Percentiles rank a stretch among this genome's conserved stretches.
These are phyloP conservation scores for Seriola aureovittata DNA, from an alignment of 2,113 vertebrate genomes.

Conservation along the genomic window DNA sequence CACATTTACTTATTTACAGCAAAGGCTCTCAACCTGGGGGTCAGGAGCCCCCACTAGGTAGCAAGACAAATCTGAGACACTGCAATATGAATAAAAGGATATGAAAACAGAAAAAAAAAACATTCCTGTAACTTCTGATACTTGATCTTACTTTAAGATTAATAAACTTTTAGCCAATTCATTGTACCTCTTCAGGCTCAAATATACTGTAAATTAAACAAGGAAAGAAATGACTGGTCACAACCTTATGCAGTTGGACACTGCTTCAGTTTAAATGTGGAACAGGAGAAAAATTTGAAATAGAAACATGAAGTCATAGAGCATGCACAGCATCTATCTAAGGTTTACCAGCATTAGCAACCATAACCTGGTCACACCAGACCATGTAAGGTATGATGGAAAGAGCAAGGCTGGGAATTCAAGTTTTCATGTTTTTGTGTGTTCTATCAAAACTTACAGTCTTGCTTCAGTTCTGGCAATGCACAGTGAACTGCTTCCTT, in stretches of 20 bases:
- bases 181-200: not conserved
- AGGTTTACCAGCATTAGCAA: not conserved
- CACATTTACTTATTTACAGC: conserved; percentile 15
- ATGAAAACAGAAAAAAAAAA: not conserved
- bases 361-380: no score
- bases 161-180: not conserved
- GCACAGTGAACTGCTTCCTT: not conserved
- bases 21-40: not conserved
- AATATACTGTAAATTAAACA: not conserved
- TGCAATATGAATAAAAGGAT: not conserved
- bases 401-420: no score
- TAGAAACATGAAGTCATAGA: no score
- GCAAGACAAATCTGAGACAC: not conserved
- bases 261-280: not conserved
- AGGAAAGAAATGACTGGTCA: not conserved
- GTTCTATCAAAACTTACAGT: not conserved
- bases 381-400: no score
- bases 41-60: not conserved
- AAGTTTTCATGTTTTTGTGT: not conserved
- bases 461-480: not conserved
- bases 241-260: not conserved
- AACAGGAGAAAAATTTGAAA: no score
- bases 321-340: no score
- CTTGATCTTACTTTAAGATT: no score
- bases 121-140: no score